Evolutionary conservation across 2,888 invertebrate genomes (phyloP), one percentile per base, ranked within the genome.

Genomic region (Ophion obscuratus): DNA sequence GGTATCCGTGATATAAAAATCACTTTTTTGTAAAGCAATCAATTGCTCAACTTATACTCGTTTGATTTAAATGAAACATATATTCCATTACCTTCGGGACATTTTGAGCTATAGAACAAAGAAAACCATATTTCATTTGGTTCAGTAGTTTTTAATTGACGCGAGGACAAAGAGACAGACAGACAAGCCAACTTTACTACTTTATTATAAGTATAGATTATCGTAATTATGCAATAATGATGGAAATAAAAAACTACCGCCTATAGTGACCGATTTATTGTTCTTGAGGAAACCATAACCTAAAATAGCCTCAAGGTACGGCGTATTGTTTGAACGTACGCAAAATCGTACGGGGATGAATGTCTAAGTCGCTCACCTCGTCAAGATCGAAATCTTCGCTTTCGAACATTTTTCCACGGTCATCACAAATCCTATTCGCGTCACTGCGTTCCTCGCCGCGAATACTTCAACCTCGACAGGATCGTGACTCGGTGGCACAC

Each of bases 361-460:
- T 31, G 64, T 73, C 20, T 2, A 40, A 44, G 44, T 24, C 20
- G 31, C 80, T 88, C 80, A 91, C 91, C 85, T 92, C 92, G 31
- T 89, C 89, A 64, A 92, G 85, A 81, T 90, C 88, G 88, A 92
- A 92, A 79, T 92, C 91, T 31, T 91, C 87, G 85, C 81, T 84
- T 74, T 90, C 89, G 67, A 89, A 90, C 90, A 90, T 90, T 27
- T 79, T 86, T 75, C 44, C 47, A 40, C 66, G 36, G 68, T 44
- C 73, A 62, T 74, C 71, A 73, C n/a, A 77, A 74, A 70, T 81
- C 24, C 61, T 17, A 14, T 24, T 44, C 20, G 47, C 9, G 61
- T 44, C 20, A 31, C 11, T 36, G 17, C 7, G 36, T 10, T 47
- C n/a, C 24, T 74, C 14, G 17, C 53, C 17, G 53, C 53, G 53